Percentiles rank a stretch among this genome's conserved stretches.
Conservation (phyloP, 2,113 vertebrate species). For the Salvelinus namaycush region DNA sequence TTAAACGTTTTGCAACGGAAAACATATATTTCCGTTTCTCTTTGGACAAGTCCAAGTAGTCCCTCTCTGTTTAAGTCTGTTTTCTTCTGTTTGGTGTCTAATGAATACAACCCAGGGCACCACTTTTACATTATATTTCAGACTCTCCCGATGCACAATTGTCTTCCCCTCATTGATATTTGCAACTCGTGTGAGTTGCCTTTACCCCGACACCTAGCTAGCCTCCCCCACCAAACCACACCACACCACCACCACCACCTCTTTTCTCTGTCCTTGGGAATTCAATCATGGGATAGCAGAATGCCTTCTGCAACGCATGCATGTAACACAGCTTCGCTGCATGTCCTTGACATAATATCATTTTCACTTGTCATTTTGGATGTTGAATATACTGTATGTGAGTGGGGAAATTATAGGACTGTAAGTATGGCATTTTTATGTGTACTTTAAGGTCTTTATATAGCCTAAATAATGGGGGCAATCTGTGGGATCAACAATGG, state of each 20-base stretch:
- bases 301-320: slow-evolving; percentile 62
- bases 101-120: not conserved
- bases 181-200: not conserved
- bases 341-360: slow-evolving; percentile 69
- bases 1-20: too few relatives aligned
- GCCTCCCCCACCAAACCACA: not conserved
- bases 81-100: too few relatives aligned
- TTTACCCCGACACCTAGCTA: not conserved
- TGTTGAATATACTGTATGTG: slow-evolving; percentile 32
- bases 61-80: too few relatives aligned
- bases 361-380: slow-evolving; percentile 51
- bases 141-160: not conserved
- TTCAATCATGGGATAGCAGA: slow-evolving; percentile 61
- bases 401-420: slow-evolving; percentile 31
- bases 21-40: too few relatives aligned
- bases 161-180: not conserved
- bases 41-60: too few relatives aligned
- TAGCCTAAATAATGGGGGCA: too few relatives aligned
- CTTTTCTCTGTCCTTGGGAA: slow-evolving; percentile 61
- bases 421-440: slow-evolving; percentile 12
- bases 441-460: not conserved
- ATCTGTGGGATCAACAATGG: too few relatives aligned
- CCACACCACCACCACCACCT: not conserved
- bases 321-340: slow-evolving; percentile 57
- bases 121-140: not conserved